Conservation (phyloP, 1,140 invertebrate species). For the Tribolium madens region DNA sequence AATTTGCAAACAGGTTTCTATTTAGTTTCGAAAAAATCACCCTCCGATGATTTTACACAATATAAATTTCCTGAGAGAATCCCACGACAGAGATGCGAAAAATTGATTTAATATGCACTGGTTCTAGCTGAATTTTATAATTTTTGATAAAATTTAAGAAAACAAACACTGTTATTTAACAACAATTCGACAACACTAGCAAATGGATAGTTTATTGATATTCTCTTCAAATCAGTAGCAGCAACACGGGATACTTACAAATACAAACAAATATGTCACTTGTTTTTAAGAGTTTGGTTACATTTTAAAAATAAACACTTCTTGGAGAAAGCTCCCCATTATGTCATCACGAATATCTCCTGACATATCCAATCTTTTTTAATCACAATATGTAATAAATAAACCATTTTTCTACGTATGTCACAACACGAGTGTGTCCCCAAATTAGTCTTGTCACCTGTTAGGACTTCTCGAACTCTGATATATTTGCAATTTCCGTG, state of each 20-base stretch:
- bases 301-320: neutral
- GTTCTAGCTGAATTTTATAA: no score
- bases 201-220: no score
- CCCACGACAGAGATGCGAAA: neutral
- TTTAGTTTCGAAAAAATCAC: constrained; percentile 2
- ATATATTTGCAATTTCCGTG: neutral
- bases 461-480: neutral
- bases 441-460: neutral
- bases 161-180: no score
- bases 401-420: neutral
- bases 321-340: neutral
- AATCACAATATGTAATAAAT: neutral
- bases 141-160: no score
- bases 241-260: neutral
- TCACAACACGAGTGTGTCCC: neutral
- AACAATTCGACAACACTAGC: no score
- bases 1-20: constrained; percentile 28
- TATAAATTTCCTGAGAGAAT: neutral
- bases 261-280: neutral
- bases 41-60: neutral
- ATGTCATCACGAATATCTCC: neutral
- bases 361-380: neutral
- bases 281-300: neutral
- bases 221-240: no score
- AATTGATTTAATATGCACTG: neutral